Percentiles rank a stretch among this genome's conserved stretches.
Evolutionary conservation across 2,113 vertebrate genomes (phyloP).

Genomic region (Passer domesticus): DNA sequence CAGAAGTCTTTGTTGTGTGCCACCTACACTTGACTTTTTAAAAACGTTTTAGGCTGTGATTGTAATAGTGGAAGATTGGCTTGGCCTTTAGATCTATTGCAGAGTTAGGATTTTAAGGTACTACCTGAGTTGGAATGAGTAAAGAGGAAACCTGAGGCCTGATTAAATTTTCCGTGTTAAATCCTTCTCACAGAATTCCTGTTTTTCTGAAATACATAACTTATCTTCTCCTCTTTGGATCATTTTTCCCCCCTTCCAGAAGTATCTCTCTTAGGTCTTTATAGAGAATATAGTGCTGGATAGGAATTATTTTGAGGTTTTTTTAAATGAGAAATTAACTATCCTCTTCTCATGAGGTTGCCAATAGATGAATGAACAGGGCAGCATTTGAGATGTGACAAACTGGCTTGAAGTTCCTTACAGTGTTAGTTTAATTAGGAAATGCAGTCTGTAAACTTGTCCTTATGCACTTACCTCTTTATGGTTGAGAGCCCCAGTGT

Average conservation of each 20-base stretch:
- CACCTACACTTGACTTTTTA: background rate
- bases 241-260: background rate
- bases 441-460: background rate
- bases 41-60: background rate
- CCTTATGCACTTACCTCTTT: background rate
- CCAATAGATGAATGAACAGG: background rate
- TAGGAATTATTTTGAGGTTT: background rate
- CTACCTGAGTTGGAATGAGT: background rate
- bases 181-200: background rate
- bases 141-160: background rate
- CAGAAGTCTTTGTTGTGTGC: background rate
- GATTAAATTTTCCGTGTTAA: background rate
- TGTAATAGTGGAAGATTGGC: background rate
- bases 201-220: background rate
- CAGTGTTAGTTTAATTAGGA: background rate
- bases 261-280: background rate
- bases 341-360: background rate
- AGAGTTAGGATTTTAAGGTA: background rate
- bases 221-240: background rate
- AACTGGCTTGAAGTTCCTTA: background rate
- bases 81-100: background rate
- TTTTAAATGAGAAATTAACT: background rate
- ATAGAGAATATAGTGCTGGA: background rate
- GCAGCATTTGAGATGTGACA: background rate
- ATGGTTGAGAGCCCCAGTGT: background rate